phyloP scores from a whole-genome alignment of 2,888 invertebrate genomes.

The Tromatobia lineatoria region DNA sequence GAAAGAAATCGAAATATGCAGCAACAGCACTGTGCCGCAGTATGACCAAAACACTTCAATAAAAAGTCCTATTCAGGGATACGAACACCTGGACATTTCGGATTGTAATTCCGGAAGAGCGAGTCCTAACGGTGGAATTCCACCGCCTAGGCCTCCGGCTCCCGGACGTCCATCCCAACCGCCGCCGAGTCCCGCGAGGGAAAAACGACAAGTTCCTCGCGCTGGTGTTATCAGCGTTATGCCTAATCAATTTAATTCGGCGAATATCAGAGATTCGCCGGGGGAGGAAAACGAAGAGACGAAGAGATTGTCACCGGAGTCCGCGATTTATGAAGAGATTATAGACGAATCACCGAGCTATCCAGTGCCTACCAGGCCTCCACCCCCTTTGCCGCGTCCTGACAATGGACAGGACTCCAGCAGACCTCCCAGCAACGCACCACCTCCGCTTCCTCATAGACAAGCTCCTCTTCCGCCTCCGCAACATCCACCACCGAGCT shows the following conservation, averaged over 20 bases:
- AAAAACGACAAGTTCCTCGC: constrained; percentile 77
- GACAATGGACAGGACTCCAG: constrained; percentile 76
- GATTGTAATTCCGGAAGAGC: constrained; percentile 88
- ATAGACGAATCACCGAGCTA: constrained; percentile 79
- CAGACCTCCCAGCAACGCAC: constrained; percentile 76
- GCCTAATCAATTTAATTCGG: constrained; percentile 77
- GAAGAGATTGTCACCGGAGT: constrained; percentile 80
- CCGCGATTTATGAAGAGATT: constrained; percentile 84
- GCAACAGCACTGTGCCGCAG: constrained; percentile 94
- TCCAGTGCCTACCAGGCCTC: constrained; percentile 82
- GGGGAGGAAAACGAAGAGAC: constrained; percentile 68
- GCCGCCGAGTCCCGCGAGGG: constrained; percentile 80
- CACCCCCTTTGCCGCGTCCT: constrained; percentile 82
- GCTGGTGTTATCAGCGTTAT: constrained; percentile 83
- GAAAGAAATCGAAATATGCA: constrained; percentile 93
- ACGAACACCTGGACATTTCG: constrained; percentile 86
- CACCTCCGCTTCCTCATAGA: constrained; percentile 82
- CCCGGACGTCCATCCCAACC: constrained; percentile 82
- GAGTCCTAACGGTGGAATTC: constrained; percentile 86
- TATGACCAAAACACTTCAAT: constrained; percentile 84
- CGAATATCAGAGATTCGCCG: constrained; percentile 43
- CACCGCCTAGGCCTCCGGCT: constrained; percentile 87
- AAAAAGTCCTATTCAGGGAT: constrained; percentile 83
- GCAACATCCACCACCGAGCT: constrained; percentile 82
- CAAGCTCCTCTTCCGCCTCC: constrained; percentile 82